Percentiles rank a stretch among this genome's conserved stretches.
These are phyloP conservation scores for Miltochrista miniata DNA, from an alignment of 2,888 invertebrate species.

Conservation along the genomic window DNA sequence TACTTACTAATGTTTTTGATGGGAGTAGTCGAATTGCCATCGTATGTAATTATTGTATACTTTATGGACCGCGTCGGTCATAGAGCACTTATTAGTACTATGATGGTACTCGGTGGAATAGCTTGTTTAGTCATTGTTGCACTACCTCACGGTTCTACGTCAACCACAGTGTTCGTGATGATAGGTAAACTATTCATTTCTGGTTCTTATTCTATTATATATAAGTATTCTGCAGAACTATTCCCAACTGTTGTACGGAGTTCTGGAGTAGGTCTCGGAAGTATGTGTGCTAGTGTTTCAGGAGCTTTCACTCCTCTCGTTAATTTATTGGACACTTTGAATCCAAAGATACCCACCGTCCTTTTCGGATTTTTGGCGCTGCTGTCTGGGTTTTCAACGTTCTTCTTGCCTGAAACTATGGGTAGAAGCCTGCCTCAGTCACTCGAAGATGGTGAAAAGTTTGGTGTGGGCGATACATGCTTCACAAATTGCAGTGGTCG, in stretches of 20 bases:
- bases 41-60: constrained; percentile 88
- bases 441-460: constrained; percentile 92
- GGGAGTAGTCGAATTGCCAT: constrained; percentile 91
- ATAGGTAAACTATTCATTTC: constrained; percentile 93
- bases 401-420: constrained; percentile 91
- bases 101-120: constrained; percentile 91
- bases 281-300: constrained; percentile 93
- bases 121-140: constrained; percentile 90
- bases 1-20: constrained; percentile 91
- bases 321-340: constrained; percentile 89
- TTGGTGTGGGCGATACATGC: constrained; percentile 92
- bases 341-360: constrained; percentile 90
- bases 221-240: constrained; percentile 94
- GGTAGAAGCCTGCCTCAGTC: constrained; percentile 92
- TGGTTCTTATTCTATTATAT: constrained; percentile 92
- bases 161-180: constrained; percentile 87
- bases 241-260: constrained; percentile 94
- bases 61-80: constrained; percentile 91
- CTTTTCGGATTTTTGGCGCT: constrained; percentile 90
- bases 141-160: constrained; percentile 85
- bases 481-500: constrained; percentile 86
- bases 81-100: constrained; percentile 88
- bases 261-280: constrained; percentile 92
- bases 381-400: constrained; percentile 88
- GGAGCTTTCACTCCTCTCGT: constrained; percentile 92